phyloP scores from a whole-genome alignment of 2,113 vertebrate species.

The Nyctibius bracteatus region DNA sequence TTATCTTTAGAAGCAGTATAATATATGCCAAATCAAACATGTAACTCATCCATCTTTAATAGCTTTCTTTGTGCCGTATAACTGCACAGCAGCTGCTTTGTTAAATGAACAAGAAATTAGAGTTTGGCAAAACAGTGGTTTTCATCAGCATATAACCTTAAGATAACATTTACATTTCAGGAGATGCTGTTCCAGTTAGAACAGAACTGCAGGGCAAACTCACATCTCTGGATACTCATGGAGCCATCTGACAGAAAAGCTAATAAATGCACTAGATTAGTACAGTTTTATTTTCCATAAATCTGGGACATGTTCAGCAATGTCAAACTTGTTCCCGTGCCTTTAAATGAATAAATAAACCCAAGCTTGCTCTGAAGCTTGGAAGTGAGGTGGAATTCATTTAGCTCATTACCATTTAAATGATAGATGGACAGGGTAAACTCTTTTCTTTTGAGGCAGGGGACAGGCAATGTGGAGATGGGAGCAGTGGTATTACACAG shows the following conservation, averaged over 20 bases:
- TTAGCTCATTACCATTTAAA: constrained; percentile 61
- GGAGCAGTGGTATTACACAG: not conserved
- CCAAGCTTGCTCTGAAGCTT: constrained; percentile 23
- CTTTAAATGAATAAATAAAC: constrained; percentile 58
- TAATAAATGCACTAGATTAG: constrained; percentile 44
- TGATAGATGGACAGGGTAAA: constrained; percentile 41
- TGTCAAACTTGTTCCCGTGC: constrained; percentile 27
- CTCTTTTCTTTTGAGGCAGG: constrained; percentile 27
- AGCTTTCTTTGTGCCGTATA: constrained; percentile 1
- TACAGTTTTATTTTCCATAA: constrained; percentile 58
- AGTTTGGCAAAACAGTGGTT: constrained; percentile 50
- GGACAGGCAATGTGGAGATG: not conserved
- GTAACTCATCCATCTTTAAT: not conserved
- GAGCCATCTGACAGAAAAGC: constrained; percentile 20
- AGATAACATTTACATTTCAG: constrained; percentile 63
- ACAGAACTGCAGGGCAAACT: constrained; percentile 29
- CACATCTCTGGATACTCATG: not conserved
- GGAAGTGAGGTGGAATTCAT: constrained; percentile 51
- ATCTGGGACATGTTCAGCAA: constrained; percentile 35
- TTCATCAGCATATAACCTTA: constrained; percentile 68
- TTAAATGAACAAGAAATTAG: constrained; percentile 63
- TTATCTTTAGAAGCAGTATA: not conserved
- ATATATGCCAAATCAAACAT: constrained; percentile 38
- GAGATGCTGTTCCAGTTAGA: constrained; percentile 49
- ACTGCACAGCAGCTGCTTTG: constrained; percentile 39